Conservation (phyloP, 2,113 vertebrate genomes). For the Notothenia coriiceps region DNA sequence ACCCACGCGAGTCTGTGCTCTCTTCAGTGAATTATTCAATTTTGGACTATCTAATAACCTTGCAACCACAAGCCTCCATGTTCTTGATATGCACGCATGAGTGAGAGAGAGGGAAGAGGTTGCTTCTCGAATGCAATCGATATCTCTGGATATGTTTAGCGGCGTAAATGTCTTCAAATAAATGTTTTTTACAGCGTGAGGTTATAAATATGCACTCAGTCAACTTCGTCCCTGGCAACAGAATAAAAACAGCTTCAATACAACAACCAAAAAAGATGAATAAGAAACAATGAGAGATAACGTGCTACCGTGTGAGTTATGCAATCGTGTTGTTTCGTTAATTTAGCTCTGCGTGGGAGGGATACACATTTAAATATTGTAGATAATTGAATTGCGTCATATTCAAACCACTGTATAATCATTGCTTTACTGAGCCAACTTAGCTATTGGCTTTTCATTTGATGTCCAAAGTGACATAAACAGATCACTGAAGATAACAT, state of each 20-base stretch:
- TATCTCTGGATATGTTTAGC: conserved; percentile 14
- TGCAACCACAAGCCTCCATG: conserved; percentile 54
- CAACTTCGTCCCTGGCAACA: conserved; percentile 7
- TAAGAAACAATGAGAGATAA: background rate
- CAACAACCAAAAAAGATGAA: conserved; percentile 7
- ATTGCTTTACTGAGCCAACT: background rate
- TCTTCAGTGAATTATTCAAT: conserved; percentile 77
- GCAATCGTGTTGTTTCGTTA: background rate
- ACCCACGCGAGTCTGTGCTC: conserved; percentile 62
- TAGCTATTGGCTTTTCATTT: background rate
- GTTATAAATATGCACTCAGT: conserved; percentile 8
- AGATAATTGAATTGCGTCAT: background rate
- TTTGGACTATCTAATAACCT: conserved; percentile 75
- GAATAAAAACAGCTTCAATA: background rate
- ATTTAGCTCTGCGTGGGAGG: background rate
- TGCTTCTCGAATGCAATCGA: conserved; percentile 9
- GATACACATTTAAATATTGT: background rate
- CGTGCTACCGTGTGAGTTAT: background rate
- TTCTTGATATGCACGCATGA: conserved; percentile 51
- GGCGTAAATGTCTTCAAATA: background rate
- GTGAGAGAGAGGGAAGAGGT: conserved; percentile 10
- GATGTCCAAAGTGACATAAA: background rate
- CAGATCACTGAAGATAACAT: conserved; percentile 4
- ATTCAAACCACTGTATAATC: background rate
- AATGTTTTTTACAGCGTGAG: background rate